These are phyloP conservation scores for Aurelia sp. DNA, from an alignment of 30 jellyfish, hydroid and myxozoan genomes.

Conservation along the genomic window DNA sequence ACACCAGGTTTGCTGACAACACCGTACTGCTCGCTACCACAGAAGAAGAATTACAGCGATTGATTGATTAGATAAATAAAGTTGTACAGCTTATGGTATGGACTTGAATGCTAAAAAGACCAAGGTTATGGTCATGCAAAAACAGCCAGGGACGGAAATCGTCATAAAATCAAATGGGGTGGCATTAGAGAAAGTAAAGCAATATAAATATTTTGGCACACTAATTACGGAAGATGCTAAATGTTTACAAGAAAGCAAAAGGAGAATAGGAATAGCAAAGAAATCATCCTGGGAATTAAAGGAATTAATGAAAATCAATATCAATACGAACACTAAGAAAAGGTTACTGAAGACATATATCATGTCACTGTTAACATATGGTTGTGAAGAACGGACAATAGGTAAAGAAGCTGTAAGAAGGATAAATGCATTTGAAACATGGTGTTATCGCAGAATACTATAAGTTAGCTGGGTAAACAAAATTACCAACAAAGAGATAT, in stretches of 20 bases:
- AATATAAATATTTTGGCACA: conserved; percentile 49
- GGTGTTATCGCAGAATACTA: conserved; percentile 53
- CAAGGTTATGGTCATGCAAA: conserved; percentile 9
- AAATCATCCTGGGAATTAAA: too few relatives aligned
- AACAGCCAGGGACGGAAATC: conserved; percentile 31
- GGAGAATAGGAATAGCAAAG: conserved; percentile 53
- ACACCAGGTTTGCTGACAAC: too few relatives aligned
- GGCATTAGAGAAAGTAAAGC: conserved; percentile 52
- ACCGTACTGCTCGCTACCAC: too few relatives aligned
- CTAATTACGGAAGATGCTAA: conserved; percentile 29
- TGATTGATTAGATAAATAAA: too few relatives aligned
- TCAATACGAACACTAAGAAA: too few relatives aligned
- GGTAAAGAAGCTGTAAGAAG: too few relatives aligned
- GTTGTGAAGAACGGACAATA: too few relatives aligned
- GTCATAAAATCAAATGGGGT: conserved; percentile 30
- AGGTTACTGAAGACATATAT: too few relatives aligned
- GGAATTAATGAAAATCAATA: too few relatives aligned
- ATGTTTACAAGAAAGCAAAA: conserved; percentile 34
- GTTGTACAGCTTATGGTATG: conserved; percentile 3
- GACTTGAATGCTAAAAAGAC: conserved; percentile 43
- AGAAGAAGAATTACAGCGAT: too few relatives aligned
- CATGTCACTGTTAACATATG: too few relatives aligned
- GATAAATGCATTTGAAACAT: conserved; percentile 45
- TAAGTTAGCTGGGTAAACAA: conserved; percentile 37
- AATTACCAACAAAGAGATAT: conserved; percentile 16